Evolutionary conservation across 2,113 vertebrate species (phyloP).

Genomic region (Myiozetetes cayanensis): DNA sequence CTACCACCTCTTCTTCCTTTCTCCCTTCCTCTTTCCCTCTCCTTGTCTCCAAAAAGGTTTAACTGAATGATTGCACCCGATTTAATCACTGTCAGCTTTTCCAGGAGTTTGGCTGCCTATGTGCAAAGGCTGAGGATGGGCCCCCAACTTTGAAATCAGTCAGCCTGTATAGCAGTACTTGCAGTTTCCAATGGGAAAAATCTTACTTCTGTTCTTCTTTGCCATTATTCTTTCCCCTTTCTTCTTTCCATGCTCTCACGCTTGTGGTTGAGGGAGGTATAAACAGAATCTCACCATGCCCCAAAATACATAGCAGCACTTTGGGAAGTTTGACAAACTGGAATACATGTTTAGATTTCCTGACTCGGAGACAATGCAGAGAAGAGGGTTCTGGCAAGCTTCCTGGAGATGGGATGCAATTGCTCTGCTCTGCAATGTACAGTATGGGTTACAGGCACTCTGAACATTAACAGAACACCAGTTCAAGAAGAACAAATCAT

Average conservation of each 20-base stretch:
- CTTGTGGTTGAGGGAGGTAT: background rate
- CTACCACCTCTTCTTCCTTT: background rate
- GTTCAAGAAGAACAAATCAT: conserved; percentile 15
- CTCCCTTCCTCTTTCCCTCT: background rate
- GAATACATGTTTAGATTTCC: conserved; percentile 69
- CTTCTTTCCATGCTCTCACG: background rate
- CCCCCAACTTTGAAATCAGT: background rate
- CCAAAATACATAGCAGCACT: conserved; percentile 64
- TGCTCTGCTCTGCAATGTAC: conserved; percentile 4
- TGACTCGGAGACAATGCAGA: conserved; percentile 61
- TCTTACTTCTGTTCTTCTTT: background rate
- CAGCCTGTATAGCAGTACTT: background rate
- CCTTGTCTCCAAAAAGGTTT: background rate
- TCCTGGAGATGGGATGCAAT: conserved; percentile 46
- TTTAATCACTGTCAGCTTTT: background rate
- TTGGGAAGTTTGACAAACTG: conserved; percentile 68
- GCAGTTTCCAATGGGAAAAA: background rate
- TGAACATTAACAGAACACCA: conserved; percentile 38
- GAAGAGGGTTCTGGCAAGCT: conserved; percentile 53
- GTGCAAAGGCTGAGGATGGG: background rate
- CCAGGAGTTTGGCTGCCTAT: background rate
- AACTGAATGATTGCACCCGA: background rate
- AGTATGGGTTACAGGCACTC: conserved; percentile 33
- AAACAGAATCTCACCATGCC: conserved; percentile 27
- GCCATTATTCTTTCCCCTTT: background rate